A percentile compares a stretch with the other conserved stretches of the same genome.
phyloP scores from a whole-genome alignment of 2,888 invertebrate species.

The Latrodectus elegans region DNA sequence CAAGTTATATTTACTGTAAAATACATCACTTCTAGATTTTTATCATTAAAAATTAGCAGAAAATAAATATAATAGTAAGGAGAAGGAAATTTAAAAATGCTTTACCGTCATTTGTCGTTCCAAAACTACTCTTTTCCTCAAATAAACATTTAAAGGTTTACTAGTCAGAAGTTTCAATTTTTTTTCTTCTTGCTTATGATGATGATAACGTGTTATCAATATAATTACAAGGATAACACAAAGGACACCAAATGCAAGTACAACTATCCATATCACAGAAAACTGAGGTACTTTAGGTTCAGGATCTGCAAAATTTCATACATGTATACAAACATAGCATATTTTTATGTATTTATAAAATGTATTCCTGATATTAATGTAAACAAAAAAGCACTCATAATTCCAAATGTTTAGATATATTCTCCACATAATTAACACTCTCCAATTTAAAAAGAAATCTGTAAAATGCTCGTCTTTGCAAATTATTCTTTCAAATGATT shows the following conservation, averaged over 20 bases:
- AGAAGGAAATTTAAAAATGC: no score
- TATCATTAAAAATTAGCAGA: no score
- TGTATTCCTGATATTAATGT: neutral
- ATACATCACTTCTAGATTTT: no score
- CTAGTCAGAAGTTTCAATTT: slow-evolving; percentile 5
- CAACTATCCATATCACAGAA: neutral
- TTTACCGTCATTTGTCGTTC: slow-evolving; percentile 76
- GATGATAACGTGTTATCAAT: neutral
- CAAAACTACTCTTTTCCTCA: slow-evolving; percentile 92
- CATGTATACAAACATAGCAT: no score
- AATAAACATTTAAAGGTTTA: slow-evolving; percentile 73
- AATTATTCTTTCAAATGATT: no score
- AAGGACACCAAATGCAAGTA: neutral
- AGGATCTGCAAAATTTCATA: slow-evolving; percentile 7
- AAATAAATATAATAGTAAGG: no score
- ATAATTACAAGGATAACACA: neutral
- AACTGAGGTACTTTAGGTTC: neutral
- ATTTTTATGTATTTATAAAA: neutral
- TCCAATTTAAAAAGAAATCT: no score
- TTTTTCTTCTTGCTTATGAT: slow-evolving; percentile 17
- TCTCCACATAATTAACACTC: no score
- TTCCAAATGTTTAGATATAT: no score
- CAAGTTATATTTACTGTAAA: no score
- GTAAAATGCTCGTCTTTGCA: no score
- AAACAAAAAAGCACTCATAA: no score